Evolutionary conservation across 2,888 invertebrate species (phyloP), one percentile per base, ranked within the genome.

Genomic region (Geotrupes spiniger): DNA sequence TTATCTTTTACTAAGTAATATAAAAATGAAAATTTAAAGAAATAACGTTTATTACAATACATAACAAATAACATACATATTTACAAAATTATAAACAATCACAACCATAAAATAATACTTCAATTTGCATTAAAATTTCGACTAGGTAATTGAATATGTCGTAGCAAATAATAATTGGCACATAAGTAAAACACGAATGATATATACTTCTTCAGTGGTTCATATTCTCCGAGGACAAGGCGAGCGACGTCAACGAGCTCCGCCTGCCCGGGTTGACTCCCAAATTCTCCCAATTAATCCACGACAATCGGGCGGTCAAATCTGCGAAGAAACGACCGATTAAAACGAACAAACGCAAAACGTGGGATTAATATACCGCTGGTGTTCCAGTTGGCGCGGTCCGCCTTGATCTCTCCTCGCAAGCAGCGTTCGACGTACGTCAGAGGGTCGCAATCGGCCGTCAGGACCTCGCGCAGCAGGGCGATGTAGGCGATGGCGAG

Each of bases 211-310:
- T 27, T 57, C 58, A 67, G 44, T 68, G 68, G 33, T 61, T 66
- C 45, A 66, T 62, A 53, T 68, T 71, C 61, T 91, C 89, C 0
- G 88, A 83, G 38, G 87, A 85, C 9, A 92, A 76, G 0, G 90
- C 87, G 11, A 92, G 75, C 0, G 91, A 87, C 1, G 91, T 90
- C 1, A 92, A 77, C 4, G 91, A 81, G 51, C 90, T 91, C 59
- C 93, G 79, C 40, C 92, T 78, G 48, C 89, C 90, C 1, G 93
- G 93, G 68, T 89, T 92, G 2, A 97, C 93, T 1, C 98, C 98
- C 1, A 99, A 79, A 69, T 94, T 95, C 72, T 96, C 94, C 98
- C 98, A 99, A 68, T 97, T 96, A 62, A 99, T 97, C 98, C 98
- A 99, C 0, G 95, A 95, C 17, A 99, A 77, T 46, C 98, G 80